Percentiles rank a stretch among this genome's conserved stretches.
These are phyloP conservation scores for Sphinx pinastri DNA, from an alignment of 2,888 invertebrate genomes.

Conservation along the genomic window DNA sequence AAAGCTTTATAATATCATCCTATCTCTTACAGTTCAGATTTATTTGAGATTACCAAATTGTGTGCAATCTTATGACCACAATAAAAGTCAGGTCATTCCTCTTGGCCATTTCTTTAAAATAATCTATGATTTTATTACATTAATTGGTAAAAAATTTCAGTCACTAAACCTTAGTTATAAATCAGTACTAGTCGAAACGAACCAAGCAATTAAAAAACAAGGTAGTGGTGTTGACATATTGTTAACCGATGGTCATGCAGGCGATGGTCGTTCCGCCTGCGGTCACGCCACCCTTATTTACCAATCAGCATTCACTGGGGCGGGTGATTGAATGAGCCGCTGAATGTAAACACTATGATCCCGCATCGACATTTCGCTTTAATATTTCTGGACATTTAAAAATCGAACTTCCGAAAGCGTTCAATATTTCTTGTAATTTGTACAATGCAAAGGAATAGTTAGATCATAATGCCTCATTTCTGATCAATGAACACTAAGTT, in stretches of 20 bases:
- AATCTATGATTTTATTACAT: no score
- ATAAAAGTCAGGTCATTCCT: no score
- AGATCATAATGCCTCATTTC: no score
- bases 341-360: conserved; percentile 50
- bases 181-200: background rate
- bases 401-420: background rate
- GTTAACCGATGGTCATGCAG: conserved; percentile 20
- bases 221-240: conserved; percentile 22
- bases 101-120: no score
- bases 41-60: background rate
- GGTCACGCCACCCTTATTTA: conserved; percentile 54
- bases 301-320: conserved; percentile 68
- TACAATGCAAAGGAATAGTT: background rate
- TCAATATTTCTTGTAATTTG: background rate
- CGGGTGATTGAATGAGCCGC: conserved; percentile 68
- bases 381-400: conserved; percentile 6
- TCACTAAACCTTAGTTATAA: no score
- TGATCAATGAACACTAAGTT: no score
- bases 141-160: no score
- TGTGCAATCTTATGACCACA: background rate
- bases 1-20: no score
- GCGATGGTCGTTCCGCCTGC: background rate
- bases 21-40: background rate
- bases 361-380: background rate
- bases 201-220: background rate